phyloP scores from a whole-genome alignment of 2,797 vertebrate species.

The Acanthurus leucopareius region DNA sequence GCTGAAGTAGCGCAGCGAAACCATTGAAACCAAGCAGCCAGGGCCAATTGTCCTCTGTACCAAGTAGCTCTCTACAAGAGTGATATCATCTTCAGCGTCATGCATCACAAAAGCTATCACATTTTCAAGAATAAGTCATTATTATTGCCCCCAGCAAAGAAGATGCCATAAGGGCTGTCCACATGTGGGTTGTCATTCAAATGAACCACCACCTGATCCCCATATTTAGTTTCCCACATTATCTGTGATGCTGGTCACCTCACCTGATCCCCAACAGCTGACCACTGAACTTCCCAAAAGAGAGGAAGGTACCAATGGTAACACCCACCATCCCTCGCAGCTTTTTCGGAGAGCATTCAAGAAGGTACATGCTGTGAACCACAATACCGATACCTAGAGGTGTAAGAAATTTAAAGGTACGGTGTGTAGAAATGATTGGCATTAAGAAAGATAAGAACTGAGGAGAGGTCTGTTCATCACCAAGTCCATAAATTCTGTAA shows the following conservation, averaged over 20 bases:
- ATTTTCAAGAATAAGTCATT: not conserved
- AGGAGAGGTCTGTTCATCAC: too few species aligned
- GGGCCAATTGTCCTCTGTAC: conserved; percentile 80
- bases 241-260: conserved; percentile 26
- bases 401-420: not conserved
- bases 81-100: conserved; percentile 4
- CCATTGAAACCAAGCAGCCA: conserved; percentile 83
- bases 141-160: not conserved
- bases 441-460: too few species aligned
- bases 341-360: conserved; percentile 81
- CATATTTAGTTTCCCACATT: conserved; percentile 4
- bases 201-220: conserved; percentile 27
- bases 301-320: conserved; percentile 68
- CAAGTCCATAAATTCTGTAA: too few species aligned
- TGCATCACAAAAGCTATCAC: not conserved
- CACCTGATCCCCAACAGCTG: conserved; percentile 87
- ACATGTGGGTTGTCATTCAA: conserved; percentile 43
- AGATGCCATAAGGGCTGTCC: not conserved
- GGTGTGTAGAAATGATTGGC: too few species aligned
- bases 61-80: conserved; percentile 83
- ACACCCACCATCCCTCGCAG: conserved; percentile 79
- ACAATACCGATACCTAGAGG: conserved; percentile 74
- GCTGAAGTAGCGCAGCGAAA: conserved; percentile 79
- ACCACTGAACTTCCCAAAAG: conserved; percentile 82
- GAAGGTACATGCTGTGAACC: conserved; percentile 77